Base-by-base conservation (phyloP, 1,140 invertebrate species). In the Papilio machaon region DNA sequence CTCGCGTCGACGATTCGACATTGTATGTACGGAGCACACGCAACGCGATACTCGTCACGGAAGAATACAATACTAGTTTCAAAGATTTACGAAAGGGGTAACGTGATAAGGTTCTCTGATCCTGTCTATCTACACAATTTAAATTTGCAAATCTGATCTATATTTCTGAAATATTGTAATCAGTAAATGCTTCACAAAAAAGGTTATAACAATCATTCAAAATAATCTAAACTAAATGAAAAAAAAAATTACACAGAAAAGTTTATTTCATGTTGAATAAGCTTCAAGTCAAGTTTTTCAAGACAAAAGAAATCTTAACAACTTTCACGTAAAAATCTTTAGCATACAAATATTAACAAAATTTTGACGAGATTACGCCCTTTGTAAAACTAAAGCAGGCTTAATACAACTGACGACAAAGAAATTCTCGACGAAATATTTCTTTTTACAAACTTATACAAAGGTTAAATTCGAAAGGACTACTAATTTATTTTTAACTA, bases 251-350 rank as follows among this genome's bases (percentile, higher is more conserved):
- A 70, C 64, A 23, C 17, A 38, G 11, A 70, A 70, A 17, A 70
- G 64, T 30, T 70, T 70, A 38, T 70, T 70, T 64, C 60, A 64
- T 30, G 38, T 70, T 70, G 64, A 70, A 70, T 70, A 70, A 70
- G 64, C 64, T 70, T 70, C 30, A 70, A 30, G 11, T 67, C 64
- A 67, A 67, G 64, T 70, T 35, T 13, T 70, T 70, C 64, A 35
- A 70, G 64, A 70, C 64, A 70, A 70, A 70, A 70, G 64, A 70
- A 70, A 35, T 70, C 64, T 35, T 70, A 30, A 70, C 64, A 70
- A 70, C 64, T 70, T 70, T 70, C 64, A 38, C 23, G 64, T 70
- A 35, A 35, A 70, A 70, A 70, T 30, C 54, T 58, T 23, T 35
- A 70, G 13, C 64, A 64, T 30, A 70, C 30, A 70, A 70, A 70